These are phyloP conservation scores for Gambusia holbrooki DNA, from an alignment of 2,113 vertebrate species.

Conservation along the genomic window DNA sequence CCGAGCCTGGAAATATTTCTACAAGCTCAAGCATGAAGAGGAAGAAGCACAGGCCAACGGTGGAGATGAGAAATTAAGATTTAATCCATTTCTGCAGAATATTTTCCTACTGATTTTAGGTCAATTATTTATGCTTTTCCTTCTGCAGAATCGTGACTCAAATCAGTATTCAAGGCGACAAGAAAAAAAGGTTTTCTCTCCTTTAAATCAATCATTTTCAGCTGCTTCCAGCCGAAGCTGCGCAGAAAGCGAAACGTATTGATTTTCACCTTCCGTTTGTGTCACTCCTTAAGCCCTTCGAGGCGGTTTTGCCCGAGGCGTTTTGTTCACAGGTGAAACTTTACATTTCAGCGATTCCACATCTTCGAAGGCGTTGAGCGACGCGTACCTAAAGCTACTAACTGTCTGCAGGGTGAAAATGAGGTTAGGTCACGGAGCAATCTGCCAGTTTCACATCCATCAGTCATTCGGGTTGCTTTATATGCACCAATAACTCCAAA, in stretches of 20 bases:
- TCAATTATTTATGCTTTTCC: neutral
- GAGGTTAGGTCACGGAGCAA: neutral
- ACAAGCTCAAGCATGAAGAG: neutral
- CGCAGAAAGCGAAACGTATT: conserved; percentile 10
- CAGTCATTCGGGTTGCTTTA: neutral
- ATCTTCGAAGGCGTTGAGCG: neutral
- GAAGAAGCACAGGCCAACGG: neutral
- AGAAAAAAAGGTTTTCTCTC: neutral
- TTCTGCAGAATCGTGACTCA: neutral
- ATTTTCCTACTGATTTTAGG: neutral
- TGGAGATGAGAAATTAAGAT: neutral
- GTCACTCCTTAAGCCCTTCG: neutral
- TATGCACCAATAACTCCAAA: no score
- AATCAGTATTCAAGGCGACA: neutral
- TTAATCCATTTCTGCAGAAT: neutral
- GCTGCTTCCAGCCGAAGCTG: neutral
- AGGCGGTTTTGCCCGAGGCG: conserved; percentile 2
- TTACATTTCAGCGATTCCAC: neutral
- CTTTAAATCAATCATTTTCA: neutral
- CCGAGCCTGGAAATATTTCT: conserved; percentile 20
- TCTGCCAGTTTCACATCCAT: neutral
- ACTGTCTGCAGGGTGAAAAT: neutral
- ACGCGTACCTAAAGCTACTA: neutral
- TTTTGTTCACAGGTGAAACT: neutral
- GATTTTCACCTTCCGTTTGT: neutral